Evolutionary conservation across 2,888 invertebrate genomes (phyloP).

Genomic region (Melolontha melolontha): DNA sequence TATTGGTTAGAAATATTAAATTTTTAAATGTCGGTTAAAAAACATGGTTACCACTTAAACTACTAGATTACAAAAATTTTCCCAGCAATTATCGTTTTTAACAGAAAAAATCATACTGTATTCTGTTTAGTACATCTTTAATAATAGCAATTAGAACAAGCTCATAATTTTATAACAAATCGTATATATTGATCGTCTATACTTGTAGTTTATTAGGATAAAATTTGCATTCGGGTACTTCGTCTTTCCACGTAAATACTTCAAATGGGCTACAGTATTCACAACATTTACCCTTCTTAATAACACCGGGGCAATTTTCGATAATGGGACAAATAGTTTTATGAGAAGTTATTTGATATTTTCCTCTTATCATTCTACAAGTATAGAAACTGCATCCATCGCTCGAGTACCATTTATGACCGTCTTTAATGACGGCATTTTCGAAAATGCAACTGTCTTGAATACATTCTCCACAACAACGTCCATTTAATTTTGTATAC

Average conservation of each 20-base stretch:
- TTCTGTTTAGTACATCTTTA: too few species aligned
- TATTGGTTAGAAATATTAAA: too few species aligned
- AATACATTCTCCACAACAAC: constrained; percentile 14
- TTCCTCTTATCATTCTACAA: not conserved
- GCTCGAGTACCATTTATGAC: not conserved
- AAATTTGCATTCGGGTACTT: not conserved
- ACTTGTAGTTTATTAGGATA: not conserved
- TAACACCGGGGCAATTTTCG: not conserved
- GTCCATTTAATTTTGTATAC: not conserved
- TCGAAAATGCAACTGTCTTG: constrained; percentile 17
- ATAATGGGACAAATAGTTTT: not conserved
- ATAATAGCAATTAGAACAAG: too few species aligned
- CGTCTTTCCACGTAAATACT: constrained; percentile 7
- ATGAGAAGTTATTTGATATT: not conserved
- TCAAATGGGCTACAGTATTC: constrained; percentile 4
- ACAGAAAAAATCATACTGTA: too few species aligned
- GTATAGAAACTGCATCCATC: constrained; percentile 4
- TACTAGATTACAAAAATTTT: too few species aligned
- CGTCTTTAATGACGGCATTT: not conserved
- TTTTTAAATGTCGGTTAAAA: too few species aligned
- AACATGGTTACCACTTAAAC: too few species aligned
- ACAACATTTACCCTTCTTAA: constrained; percentile 6
- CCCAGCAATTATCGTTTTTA: too few species aligned
- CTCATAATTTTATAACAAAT: too few species aligned
- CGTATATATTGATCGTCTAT: too few species aligned